Conservation (phyloP, 2,888 invertebrate genomes). For the Troides oblongomaculatus region DNA sequence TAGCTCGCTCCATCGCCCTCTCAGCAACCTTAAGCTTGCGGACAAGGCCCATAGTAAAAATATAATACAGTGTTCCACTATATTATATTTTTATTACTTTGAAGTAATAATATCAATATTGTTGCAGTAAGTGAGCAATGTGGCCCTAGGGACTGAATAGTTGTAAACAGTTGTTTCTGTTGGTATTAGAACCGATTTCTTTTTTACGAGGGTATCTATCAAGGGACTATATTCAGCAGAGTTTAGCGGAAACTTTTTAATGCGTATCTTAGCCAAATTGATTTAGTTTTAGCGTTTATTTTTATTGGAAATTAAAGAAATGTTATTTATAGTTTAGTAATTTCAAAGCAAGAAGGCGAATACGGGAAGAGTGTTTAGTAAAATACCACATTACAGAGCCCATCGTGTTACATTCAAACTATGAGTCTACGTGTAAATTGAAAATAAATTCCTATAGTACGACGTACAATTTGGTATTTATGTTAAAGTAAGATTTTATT, state of each 20-base stretch:
- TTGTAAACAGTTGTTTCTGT: constrained; percentile 24
- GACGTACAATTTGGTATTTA: not conserved
- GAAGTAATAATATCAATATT: constrained; percentile 13
- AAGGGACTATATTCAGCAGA: constrained; percentile 21
- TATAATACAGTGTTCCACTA: not conserved
- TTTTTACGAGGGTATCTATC: constrained; percentile 23
- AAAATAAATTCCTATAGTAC: not conserved
- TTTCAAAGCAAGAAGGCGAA: not conserved
- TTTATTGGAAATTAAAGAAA: not conserved
- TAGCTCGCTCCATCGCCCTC: no score
- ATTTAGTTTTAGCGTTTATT: not conserved
- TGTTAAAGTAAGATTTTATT: not conserved
- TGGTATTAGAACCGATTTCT: constrained; percentile 21
- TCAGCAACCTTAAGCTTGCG: no score
- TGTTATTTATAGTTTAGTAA: not conserved
- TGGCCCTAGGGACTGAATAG: constrained; percentile 22
- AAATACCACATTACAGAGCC: no score
- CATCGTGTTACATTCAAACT: no score
- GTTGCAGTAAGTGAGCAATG: constrained; percentile 23
- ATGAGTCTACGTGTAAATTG: no score
- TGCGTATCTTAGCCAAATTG: constrained; percentile 16
- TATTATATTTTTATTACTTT: not conserved
- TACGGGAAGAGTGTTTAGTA: no score
- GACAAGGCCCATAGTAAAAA: no score
- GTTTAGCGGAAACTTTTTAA: constrained; percentile 24